Evolutionary conservation across 2,888 invertebrate genomes (phyloP).

Genomic region (Sussaba pulchella): DNA sequence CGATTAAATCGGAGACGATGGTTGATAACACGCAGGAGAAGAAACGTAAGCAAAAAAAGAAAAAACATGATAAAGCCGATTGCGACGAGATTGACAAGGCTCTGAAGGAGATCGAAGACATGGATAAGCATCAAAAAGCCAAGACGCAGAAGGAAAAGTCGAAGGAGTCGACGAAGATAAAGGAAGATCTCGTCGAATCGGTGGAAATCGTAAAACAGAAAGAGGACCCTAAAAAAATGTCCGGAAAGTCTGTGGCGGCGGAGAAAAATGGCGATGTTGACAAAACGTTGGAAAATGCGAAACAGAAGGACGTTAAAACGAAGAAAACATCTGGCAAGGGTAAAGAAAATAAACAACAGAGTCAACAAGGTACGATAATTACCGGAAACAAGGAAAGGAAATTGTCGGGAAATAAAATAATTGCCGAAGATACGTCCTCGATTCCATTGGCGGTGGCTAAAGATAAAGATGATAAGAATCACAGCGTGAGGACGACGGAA

Average conservation of each 20-base stretch:
- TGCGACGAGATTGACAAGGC: slow-evolving; percentile 85
- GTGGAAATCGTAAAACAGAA: slow-evolving; percentile 34
- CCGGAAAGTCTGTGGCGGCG: slow-evolving; percentile 20
- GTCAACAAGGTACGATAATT: slow-evolving; percentile 25
- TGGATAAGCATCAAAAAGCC: slow-evolving; percentile 79
- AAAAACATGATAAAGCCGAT: slow-evolving; percentile 76
- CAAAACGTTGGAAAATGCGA: slow-evolving; percentile 39
- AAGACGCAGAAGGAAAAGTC: slow-evolving; percentile 76
- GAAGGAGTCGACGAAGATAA: slow-evolving; percentile 67
- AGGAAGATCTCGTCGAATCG: slow-evolving; percentile 53
- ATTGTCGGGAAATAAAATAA: slow-evolving; percentile 27
- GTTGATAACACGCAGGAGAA: slow-evolving; percentile 73
- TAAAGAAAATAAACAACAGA: slow-evolving; percentile 43
- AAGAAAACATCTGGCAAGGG: slow-evolving; percentile 57
- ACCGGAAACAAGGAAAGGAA: slow-evolving; percentile 32
- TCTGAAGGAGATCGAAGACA: slow-evolving; percentile 83
- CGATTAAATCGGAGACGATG: slow-evolving; percentile 57
- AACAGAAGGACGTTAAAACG: slow-evolving; percentile 49
- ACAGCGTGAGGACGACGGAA: slow-evolving; percentile 19
- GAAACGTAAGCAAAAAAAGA: slow-evolving; percentile 79
- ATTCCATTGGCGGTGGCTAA: slow-evolving; percentile 41
- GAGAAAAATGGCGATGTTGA: slow-evolving; percentile 32
- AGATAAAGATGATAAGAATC: slow-evolving; percentile 57
- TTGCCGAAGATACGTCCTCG: slow-evolving; percentile 23
- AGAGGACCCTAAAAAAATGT: slow-evolving; percentile 56